Percentiles rank a stretch among this genome's conserved stretches.
These are phyloP conservation scores for Tarsius wallacei DNA, from an alignment of 2,797 vertebrate genomes.

Conservation along the genomic window DNA sequence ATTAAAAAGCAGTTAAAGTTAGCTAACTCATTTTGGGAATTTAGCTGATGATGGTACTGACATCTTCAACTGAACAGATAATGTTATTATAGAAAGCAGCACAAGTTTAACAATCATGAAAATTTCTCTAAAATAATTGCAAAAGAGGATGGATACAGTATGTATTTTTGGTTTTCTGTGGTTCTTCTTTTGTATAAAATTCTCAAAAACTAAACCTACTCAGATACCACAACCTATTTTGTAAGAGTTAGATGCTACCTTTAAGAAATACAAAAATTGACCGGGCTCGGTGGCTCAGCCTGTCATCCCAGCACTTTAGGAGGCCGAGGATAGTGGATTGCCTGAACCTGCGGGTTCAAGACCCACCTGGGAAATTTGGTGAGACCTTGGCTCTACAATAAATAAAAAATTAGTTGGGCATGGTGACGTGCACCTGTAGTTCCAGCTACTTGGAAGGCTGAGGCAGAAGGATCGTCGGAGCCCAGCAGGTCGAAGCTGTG, in stretches of 20 bases:
- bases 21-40: conserved; percentile 89
- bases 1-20: conserved; percentile 89
- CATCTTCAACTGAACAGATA: conserved; percentile 87
- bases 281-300: not conserved
- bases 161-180: conserved; percentile 7
- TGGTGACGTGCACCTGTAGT: too few species aligned
- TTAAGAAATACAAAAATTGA: not conserved
- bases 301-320: not conserved
- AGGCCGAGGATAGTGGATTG: not conserved
- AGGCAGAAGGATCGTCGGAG: too few species aligned
- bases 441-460: too few species aligned
- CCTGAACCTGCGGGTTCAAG: not conserved
- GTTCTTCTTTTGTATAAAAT: not conserved
- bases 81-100: conserved; percentile 87
- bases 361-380: too few species aligned
- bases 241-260: conserved; percentile 1
- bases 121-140: conserved; percentile 48
- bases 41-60: conserved; percentile 82
- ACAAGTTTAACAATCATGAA: conserved; percentile 80
- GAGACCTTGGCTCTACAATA: too few species aligned
- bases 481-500: too few species aligned
- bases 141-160: not conserved
- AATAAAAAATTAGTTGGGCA: not conserved
- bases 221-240: not conserved
- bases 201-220: not conserved